phyloP scores from a whole-genome alignment of 2,888 invertebrate species.

The Lasioglossum pauxillum region DNA sequence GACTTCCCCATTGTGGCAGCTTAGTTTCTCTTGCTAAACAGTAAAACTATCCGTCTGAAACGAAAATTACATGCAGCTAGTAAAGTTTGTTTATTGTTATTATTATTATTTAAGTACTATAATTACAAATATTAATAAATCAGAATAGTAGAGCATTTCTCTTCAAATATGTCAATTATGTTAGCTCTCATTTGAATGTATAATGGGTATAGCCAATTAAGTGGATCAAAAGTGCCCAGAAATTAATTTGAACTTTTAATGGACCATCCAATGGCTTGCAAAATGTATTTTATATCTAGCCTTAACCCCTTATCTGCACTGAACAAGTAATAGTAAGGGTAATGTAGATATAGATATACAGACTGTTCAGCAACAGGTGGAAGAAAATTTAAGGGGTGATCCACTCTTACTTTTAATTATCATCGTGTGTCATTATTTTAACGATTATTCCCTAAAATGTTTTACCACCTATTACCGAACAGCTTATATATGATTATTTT shows the following conservation, averaged over 20 bases:
- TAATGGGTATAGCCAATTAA: background rate
- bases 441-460: background rate
- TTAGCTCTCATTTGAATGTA: background rate
- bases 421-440: background rate
- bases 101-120: background rate
- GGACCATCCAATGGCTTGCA: background rate
- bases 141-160: background rate
- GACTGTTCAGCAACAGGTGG: background rate
- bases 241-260: background rate
- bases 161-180: background rate
- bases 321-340: background rate
- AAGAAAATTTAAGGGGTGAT: background rate
- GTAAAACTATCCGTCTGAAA: slow-evolving; percentile 78
- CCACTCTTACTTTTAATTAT: background rate
- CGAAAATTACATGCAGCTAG: slow-evolving; percentile 64
- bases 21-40: slow-evolving; percentile 68
- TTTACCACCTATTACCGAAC: background rate
- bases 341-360: background rate
- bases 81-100: slow-evolving; percentile 1
- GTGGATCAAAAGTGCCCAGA: background rate
- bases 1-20: slow-evolving; percentile 81
- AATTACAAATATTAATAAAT: background rate
- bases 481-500: background rate
- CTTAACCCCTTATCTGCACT: background rate
- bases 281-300: background rate